Conservation (phyloP, 2,888 invertebrate genomes). For the Caenorhabditis imperialis region DNA sequence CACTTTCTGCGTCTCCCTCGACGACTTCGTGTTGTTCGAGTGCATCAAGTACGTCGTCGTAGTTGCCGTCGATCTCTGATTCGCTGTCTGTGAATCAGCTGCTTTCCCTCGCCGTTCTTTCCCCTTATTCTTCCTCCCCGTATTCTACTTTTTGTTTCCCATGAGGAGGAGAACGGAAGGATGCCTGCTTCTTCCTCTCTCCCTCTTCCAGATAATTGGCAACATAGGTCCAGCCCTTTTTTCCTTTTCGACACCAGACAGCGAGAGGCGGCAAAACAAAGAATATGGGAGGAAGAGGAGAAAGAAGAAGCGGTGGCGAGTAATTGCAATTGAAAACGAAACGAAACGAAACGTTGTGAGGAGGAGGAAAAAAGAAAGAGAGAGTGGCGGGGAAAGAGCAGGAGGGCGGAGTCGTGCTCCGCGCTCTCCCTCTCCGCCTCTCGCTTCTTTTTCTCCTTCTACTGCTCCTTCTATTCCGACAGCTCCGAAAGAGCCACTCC, state of each 20-base stretch:
- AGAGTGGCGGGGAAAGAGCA: constrained; percentile 30
- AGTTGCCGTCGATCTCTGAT: constrained; percentile 31
- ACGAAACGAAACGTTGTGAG: constrained; percentile 4
- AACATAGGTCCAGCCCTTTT: neutral
- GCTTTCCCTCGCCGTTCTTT: constrained; percentile 6
- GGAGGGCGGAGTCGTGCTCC: constrained; percentile 25
- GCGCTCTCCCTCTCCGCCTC: constrained; percentile 11
- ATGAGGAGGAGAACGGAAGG: constrained; percentile 10
- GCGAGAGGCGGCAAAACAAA: neutral
- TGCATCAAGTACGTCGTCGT: constrained; percentile 39
- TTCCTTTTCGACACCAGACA: constrained; percentile 16
- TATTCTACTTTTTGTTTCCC: constrained; percentile 6
- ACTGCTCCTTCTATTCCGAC: constrained; percentile 22
- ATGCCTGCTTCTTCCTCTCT: neutral
- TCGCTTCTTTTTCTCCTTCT: constrained; percentile 14
- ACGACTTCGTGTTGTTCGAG: constrained; percentile 8
- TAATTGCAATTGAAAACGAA: constrained; percentile 43
- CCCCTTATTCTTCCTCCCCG: neutral
- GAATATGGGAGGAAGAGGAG: constrained; percentile 2
- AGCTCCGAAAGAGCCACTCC: constrained; percentile 32
- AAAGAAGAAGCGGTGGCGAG: constrained; percentile 13
- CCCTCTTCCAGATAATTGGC: constrained; percentile 26
- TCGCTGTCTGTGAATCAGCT: constrained; percentile 35
- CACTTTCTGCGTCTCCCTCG: constrained; percentile 8
- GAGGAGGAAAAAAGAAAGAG: constrained; percentile 15